Evolutionary conservation across 2,888 invertebrate species (phyloP), one percentile per base, ranked within the genome.

Genomic region (Harmothoe impar): DNA sequence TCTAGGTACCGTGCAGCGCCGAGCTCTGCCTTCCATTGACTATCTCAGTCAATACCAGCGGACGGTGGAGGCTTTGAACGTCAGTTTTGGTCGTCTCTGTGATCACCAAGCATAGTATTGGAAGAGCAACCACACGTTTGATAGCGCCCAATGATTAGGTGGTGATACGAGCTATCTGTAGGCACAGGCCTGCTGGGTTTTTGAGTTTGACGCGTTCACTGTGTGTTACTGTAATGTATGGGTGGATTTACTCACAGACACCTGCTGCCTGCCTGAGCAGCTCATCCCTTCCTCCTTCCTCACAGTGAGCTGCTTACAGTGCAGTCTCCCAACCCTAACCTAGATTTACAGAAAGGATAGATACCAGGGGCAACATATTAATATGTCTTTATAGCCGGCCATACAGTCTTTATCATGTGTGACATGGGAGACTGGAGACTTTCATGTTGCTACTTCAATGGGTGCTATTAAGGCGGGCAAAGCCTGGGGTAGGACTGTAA

Each of bases 71-170:
- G 81, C 81, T 81, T 43, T 81, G 81, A 81, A 81, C 35, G 43
- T 35, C 35, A 33, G 81, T 81, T 81, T 81, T 81, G 35, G 81
- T n/a, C 81, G 33, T 33, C 81, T n/a, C 43, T 81, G 43, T 81
- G 81, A 81, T 81, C 81, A 81, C 81, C 35, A 81, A 35, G 81
- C 81, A 81, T 81, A 25, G 81, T 81, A 81, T 81, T 81, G 81
- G 81, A 81, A 81, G 81, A 81, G 81, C 81, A 81, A 43, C 81
- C 81, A 43, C 81, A 81, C 81, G 81, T 81, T 43, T 43, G 81
- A 81, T 81, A 81, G 81, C 81, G 43, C 81, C 43, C 35, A 43
- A 43, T 81, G 81, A 81, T 81, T 81, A 81, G 81, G 81, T 20
- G 43, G 23, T 81, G 81, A 81, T 81, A 81, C 81, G 81, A 33